phyloP scores from a whole-genome alignment of 2,113 vertebrate species.

The Taxidea taxus region DNA sequence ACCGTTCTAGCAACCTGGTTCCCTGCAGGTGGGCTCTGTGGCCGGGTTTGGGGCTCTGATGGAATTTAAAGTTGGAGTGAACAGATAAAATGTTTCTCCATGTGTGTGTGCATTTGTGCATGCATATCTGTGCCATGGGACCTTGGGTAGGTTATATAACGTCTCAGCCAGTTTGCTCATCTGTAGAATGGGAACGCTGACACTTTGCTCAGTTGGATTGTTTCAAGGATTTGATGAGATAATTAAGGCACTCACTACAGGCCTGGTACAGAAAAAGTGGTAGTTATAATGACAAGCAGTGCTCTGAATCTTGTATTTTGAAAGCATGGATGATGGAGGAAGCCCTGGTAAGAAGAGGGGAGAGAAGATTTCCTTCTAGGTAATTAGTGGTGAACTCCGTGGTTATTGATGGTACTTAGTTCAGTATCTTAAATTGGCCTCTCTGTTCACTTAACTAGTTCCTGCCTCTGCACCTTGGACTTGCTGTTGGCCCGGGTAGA shows the following conservation, averaged over 20 bases:
- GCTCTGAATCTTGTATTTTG: not conserved
- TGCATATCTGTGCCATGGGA: not conserved
- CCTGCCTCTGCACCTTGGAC: not conserved
- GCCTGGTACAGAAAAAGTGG: not conserved
- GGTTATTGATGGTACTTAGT: not conserved
- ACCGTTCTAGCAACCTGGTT: not conserved
- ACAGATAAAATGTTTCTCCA: not conserved
- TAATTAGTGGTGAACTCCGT: not conserved
- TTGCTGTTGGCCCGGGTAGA: not conserved
- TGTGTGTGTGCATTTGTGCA: not conserved
- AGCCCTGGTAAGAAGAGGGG: not conserved
- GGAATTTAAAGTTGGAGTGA: not conserved
- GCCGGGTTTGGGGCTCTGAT: not conserved
- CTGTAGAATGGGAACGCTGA: not conserved
- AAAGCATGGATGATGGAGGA: not conserved
- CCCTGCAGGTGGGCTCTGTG: accelerated
- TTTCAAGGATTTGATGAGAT: slow-evolving; percentile 27
- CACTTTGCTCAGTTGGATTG: not conserved
- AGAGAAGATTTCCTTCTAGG: not conserved
- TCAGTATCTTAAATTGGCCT: not conserved
- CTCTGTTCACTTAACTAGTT: not conserved
- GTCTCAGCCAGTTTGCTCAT: not conserved
- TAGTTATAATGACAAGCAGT: not conserved
- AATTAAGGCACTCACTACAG: not conserved
- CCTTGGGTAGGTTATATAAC: not conserved